Percentiles rank a stretch among this genome's conserved stretches.
Conservation (phyloP, 2,888 invertebrate species). For the Drosophila paramelanica region DNA sequence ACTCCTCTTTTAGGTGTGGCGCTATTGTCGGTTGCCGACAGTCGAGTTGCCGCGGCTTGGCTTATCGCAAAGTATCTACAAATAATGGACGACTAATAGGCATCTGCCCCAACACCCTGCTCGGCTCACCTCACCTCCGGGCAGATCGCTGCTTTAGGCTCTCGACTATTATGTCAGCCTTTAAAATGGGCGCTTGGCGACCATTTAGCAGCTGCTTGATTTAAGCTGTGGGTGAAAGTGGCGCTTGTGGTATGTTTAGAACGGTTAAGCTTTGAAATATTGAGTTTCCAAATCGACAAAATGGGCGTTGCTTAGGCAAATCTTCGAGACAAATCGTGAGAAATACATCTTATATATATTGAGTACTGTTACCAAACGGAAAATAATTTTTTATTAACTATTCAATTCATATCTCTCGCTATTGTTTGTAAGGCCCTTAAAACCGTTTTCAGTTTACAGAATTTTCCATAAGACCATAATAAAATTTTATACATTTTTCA, state of each 20-base stretch:
- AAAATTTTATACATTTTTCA: conserved; percentile 4
- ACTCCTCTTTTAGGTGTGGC: conserved; percentile 65
- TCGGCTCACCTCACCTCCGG: background rate
- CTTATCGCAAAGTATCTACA: conserved; percentile 77
- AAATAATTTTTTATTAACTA: too few species aligned
- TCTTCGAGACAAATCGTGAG: conserved; percentile 17
- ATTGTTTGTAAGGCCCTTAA: background rate
- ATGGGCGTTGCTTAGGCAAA: background rate
- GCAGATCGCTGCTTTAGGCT: conserved; percentile 3
- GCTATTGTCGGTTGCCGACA: conserved; percentile 57
- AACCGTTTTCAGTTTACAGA: background rate
- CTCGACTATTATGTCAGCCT: conserved; percentile 64
- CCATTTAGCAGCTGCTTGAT: conserved; percentile 58
- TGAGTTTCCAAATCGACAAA: conserved; percentile 28
- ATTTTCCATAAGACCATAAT: background rate
- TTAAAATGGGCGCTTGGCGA: conserved; percentile 46
- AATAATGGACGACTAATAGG: conserved; percentile 77
- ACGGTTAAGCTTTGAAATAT: conserved; percentile 46
- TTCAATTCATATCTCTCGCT: too few species aligned
- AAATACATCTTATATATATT: conserved; percentile 2
- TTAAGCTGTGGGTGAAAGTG: conserved; percentile 58
- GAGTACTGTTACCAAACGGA: background rate
- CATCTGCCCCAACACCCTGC: conserved; percentile 39
- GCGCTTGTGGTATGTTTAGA: conserved; percentile 49
- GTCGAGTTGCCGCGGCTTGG: conserved; percentile 40